Evolutionary conservation across 2,797 vertebrate genomes (phyloP), one percentile per base, ranked within the genome.

Genomic region (Cuniculus paca): DNA sequence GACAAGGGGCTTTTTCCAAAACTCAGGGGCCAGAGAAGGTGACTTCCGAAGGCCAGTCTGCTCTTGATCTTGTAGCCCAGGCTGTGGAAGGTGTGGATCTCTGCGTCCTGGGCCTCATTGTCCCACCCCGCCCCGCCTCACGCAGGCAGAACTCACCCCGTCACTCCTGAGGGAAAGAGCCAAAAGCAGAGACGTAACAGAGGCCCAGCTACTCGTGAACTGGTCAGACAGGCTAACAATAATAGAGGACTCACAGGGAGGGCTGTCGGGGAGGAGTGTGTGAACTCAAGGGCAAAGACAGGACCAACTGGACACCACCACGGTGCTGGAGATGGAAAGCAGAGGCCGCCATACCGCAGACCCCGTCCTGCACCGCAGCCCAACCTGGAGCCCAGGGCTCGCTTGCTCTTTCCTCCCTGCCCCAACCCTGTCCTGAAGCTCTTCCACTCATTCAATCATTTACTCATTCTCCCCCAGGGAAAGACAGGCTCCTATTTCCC

Each of bases 331-430:
- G 39, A 60, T 52, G 2, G 20, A 56, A 72, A 34, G 7, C 12
- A 81, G 92, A 88, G 12, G 14, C 70, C 0, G 0, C 22, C 17
- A 11, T 5, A 8, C 45, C 12, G 36, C 3, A 12, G 63, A 36
- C 70, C 34, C 11, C 0, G 19, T 9, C 39, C 74, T 36, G 65
- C 4, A 60, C 20, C 16, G 65, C 89, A n/a, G 4, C 52, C 36
- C 8, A 26, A 34, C 52, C 3, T 6, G 8, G 22, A 36, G 7
- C 58, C 56, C 24, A 0, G 0, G 0, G 16, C 36, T 13, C 17
- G 13, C 60, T 60, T 34, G 60, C 28, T 39, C 45, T 60, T 36
- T 16, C 45, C 24, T 54, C n/a, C 45, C 45, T 10, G 2, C 3
- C 54, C 26, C 31, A 77, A 0, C 5, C 13, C 12, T 36, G 16